Conservation (phyloP, 2,888 invertebrate genomes). For the Sarcophaga variegata region DNA sequence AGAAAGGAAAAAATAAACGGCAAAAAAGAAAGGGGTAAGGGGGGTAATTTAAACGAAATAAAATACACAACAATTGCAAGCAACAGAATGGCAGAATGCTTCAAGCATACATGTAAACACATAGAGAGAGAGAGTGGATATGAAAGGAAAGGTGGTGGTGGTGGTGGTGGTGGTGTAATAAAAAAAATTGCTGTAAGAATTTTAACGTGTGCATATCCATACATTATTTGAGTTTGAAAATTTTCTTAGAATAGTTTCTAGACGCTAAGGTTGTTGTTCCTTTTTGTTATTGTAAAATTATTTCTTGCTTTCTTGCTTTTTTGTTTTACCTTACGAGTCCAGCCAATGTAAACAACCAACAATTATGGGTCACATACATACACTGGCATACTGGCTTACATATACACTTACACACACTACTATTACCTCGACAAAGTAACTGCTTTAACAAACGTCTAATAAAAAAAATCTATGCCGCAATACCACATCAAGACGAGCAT, state of each 20-base stretch:
- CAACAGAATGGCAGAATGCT: neutral
- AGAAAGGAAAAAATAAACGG: slow-evolving; percentile 32
- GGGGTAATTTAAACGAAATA: slow-evolving; percentile 41
- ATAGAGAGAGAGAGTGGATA: neutral
- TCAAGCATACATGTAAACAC: neutral
- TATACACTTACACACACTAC: slow-evolving; percentile 25
- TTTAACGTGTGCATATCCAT: slow-evolving; percentile 46
- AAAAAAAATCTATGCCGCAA: slow-evolving; percentile 62
- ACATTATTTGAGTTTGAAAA: slow-evolving; percentile 60
- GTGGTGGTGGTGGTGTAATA: neutral
- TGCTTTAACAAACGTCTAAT: neutral
- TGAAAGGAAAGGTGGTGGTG: neutral
- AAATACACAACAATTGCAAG: slow-evolving; percentile 33
- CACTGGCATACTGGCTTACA: slow-evolving; percentile 23
- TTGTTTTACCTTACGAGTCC: slow-evolving; percentile 19
- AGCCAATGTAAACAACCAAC: slow-evolving; percentile 2
- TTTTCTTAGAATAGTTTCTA: slow-evolving; percentile 7
- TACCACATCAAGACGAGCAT: slow-evolving; percentile 1
- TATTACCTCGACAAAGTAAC: neutral
- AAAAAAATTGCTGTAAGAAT: slow-evolving; percentile 33
- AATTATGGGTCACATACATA: slow-evolving; percentile 67
- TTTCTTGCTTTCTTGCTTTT: slow-evolving; percentile 36
- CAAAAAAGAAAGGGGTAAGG: slow-evolving; percentile 7
- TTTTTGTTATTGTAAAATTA: neutral
- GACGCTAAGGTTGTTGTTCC: slow-evolving; percentile 25